phyloP scores from a whole-genome alignment of 2,797 vertebrate genomes.

The Spinus pinus region DNA sequence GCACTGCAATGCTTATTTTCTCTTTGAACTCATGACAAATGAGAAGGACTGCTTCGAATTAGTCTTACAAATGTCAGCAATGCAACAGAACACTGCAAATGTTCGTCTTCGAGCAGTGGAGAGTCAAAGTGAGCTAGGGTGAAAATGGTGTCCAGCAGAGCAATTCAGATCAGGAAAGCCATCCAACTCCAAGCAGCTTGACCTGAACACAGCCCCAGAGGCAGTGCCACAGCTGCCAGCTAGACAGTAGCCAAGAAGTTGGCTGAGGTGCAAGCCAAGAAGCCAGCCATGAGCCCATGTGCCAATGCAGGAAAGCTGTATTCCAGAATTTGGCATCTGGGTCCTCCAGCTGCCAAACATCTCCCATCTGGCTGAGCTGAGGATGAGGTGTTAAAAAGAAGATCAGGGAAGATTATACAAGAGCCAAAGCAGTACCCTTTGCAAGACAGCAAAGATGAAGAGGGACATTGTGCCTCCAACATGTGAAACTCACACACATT shows the following conservation, averaged over 20 bases:
- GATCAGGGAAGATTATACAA: background rate
- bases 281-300: background rate
- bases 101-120: background rate
- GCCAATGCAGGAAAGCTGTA: constrained; percentile 5
- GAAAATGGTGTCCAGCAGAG: background rate
- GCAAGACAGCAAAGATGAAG: background rate
- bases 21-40: constrained; percentile 7
- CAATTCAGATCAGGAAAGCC: background rate
- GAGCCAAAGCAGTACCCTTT: background rate
- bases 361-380: background rate
- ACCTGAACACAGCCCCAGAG: background rate
- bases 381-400: background rate
- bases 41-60: background rate
- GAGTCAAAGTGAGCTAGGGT: background rate
- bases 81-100: background rate
- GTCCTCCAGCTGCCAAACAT: constrained; percentile 34
- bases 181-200: constrained; percentile 11
- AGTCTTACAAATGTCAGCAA: constrained; percentile 28
- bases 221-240: background rate
- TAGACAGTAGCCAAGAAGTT: constrained; percentile 12
- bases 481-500: background rate
- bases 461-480: background rate
- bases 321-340: constrained; percentile 29
- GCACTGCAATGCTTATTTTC: background rate
- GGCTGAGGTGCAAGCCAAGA: constrained; percentile 20